Evolutionary conservation across 2,113 vertebrate species (phyloP), one percentile per base, ranked within the genome.

Genomic region (Pedionomus torquatus): DNA sequence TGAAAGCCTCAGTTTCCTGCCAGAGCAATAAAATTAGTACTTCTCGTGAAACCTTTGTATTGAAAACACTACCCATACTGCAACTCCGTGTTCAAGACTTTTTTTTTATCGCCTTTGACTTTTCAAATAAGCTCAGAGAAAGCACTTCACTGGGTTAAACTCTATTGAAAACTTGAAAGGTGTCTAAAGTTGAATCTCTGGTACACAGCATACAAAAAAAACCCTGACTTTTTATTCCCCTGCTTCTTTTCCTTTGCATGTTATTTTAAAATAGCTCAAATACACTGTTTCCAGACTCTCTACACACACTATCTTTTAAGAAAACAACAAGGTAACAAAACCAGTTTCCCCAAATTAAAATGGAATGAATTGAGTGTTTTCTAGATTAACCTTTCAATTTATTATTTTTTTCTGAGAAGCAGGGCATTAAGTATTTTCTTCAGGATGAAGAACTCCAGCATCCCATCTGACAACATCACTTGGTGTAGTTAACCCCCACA

Each of bases 1-100:
- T 13, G 8, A 97, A 95, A 97, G 33, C 86, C 89, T 83, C 83
- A 48, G 80, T 87, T 97, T 97, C 94, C 94, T 92, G 94, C 6
- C 7, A 1, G 10, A 81, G 76, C 0, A 8, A 37, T 55, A 87
- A 70, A 77, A 87, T 83, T 55, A 90, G 69, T 20, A n/a, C 26
- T 30, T 33, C n/a, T 65, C 87, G 35, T 72, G 66, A 89, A 82
- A 87, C 31, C 13, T 83, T 51, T 19, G 35, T 35, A 30, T 20
- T 18, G 35, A 85, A 89, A 91, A 58, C 9, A 13, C 31, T 28
- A 49, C 23, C 25, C 80, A 35, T 16, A 20, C 49, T 60, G 30
- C 21, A 39, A 74, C 7, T 20, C 5, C 14, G 3, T 11, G 18
- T 11, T 54, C 41, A 74, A 82, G 54, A 52, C 2, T 25, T 28